A percentile compares a stretch with the other conserved stretches of the same genome.
phyloP scores from a whole-genome alignment of 2,888 invertebrate genomes.

The Blastobasis lacticolella region DNA sequence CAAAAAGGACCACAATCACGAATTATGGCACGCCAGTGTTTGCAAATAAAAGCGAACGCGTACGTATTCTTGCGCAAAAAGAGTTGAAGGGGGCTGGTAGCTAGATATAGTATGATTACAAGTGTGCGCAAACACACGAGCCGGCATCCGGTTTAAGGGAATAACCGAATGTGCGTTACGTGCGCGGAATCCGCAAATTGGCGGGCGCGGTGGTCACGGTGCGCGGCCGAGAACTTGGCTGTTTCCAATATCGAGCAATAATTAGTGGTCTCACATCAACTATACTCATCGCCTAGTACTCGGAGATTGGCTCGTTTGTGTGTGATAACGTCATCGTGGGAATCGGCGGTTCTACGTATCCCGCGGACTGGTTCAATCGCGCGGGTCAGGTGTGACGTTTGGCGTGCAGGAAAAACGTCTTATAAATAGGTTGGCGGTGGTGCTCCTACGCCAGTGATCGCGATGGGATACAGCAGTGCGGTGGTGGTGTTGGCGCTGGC shows the following conservation, averaged over 20 bases:
- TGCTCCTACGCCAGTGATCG: constrained; percentile 58
- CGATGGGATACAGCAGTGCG: constrained; percentile 53
- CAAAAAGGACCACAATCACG: constrained; percentile 7
- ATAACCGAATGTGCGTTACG: constrained; percentile 46
- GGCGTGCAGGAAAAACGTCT: constrained; percentile 44
- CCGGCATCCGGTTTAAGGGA: constrained; percentile 54
- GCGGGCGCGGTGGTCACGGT: constrained; percentile 19
- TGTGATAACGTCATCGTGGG: constrained; percentile 44
- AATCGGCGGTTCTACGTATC: constrained; percentile 36
- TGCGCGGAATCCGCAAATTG: constrained; percentile 43
- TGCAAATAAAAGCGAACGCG: constrained; percentile 27
- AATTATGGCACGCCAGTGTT: constrained; percentile 7
- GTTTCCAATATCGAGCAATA: constrained; percentile 6
- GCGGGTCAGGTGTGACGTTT: constrained; percentile 37
- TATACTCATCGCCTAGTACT: too few species aligned
- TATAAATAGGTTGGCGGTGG: constrained; percentile 61
- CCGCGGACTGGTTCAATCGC: constrained; percentile 21
- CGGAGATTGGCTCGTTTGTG: not conserved
- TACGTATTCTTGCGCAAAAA: constrained; percentile 29
- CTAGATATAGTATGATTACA: constrained; percentile 22
- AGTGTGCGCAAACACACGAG: constrained; percentile 25
- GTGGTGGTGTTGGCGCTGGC: constrained; percentile 45
- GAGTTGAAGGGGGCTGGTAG: constrained; percentile 16
- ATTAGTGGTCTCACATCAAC: too few species aligned
- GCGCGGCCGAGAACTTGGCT: too few species aligned